phyloP scores from a whole-genome alignment of 2,888 invertebrate species.

The Acanthacorydalis orientalis region DNA sequence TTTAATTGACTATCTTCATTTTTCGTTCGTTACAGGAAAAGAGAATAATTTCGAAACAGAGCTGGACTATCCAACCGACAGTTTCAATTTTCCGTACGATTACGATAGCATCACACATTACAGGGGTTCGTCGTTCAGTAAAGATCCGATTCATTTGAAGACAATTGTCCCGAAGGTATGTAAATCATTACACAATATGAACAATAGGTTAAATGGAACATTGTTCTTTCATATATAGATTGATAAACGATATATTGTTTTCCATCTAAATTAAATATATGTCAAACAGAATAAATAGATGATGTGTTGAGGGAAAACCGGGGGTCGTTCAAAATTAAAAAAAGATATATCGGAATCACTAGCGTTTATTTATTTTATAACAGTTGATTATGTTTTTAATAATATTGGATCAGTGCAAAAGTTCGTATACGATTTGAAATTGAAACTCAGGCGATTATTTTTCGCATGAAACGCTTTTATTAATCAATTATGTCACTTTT shows the following conservation, averaged over 20 bases:
- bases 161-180: slow-evolving; percentile 4
- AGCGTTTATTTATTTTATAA: no score
- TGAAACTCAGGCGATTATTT: no score
- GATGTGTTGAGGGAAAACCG: no score
- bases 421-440: no score
- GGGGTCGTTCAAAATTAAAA: no score
- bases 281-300: no score
- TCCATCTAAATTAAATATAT: no score
- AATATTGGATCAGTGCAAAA: no score
- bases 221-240: not conserved
- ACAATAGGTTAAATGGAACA: not conserved
- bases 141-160: not conserved
- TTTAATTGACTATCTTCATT: not conserved
- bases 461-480: no score
- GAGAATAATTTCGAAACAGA: slow-evolving; percentile 18
- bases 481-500: no score
- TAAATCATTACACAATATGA: not conserved
- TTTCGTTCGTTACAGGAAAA: slow-evolving; percentile 6
- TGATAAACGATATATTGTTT: not conserved
- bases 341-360: no score
- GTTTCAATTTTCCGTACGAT: slow-evolving; percentile 11
- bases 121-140: slow-evolving; percentile 9
- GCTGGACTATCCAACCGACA: not conserved
- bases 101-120: slow-evolving; percentile 14
- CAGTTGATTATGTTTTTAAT: no score